These are phyloP conservation scores for Standfussiana lucernea DNA, from an alignment of 2,888 invertebrate genomes.

Conservation along the genomic window DNA sequence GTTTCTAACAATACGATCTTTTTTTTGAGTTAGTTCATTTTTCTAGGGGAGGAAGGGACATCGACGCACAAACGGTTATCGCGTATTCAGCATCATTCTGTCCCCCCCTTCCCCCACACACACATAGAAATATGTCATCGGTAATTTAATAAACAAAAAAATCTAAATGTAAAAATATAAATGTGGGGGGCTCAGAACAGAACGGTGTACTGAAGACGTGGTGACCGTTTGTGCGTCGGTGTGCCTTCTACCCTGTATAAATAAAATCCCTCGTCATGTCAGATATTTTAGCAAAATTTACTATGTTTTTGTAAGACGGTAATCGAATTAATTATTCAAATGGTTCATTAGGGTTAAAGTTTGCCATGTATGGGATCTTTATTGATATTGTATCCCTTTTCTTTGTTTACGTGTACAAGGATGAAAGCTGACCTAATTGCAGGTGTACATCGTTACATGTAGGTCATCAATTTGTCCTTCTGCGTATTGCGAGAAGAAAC, in stretches of 20 bases:
- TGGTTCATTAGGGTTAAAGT: slow-evolving; percentile 17
- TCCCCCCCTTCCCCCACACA: no score
- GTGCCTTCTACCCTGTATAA: neutral
- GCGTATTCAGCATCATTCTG: neutral
- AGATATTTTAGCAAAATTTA: neutral
- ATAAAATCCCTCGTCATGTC: neutral
- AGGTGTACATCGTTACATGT: neutral
- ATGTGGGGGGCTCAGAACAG: no score
- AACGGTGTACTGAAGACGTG: no score
- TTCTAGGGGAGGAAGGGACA: neutral
- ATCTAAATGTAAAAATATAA: no score
- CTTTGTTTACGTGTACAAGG: neutral
- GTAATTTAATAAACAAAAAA: no score
- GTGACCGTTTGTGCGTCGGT: neutral
- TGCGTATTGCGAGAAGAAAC: neutral
- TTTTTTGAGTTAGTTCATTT: slow-evolving; percentile 6
- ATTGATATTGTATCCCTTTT: slow-evolving; percentile 19
- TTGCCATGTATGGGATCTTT: slow-evolving; percentile 9
- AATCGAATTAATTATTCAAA: slow-evolving; percentile 25
- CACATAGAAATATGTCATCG: neutral
- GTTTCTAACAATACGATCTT: neutral
- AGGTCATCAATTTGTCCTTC: slow-evolving; percentile 18
- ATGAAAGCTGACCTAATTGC: slow-evolving; percentile 18
- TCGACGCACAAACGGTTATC: neutral
- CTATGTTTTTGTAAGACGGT: neutral